phyloP scores from a whole-genome alignment of 1,140 invertebrate genomes.

The Adelges cooleyi region DNA sequence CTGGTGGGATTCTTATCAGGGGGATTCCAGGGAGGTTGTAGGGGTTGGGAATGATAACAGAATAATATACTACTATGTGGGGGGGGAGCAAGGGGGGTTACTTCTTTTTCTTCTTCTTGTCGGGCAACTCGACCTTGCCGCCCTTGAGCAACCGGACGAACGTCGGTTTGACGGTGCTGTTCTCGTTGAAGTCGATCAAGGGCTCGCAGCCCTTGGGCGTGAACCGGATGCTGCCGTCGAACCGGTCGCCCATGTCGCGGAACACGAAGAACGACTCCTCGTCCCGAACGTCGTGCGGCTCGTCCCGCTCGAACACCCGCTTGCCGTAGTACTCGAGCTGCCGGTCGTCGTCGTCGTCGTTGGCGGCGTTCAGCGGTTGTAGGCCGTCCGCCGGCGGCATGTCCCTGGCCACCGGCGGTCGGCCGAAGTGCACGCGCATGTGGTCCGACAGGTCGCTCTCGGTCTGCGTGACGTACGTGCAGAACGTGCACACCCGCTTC shows the following conservation, averaged over 20 bases:
- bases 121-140: no score
- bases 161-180: no score
- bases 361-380: neutral
- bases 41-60: no score
- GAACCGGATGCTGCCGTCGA: neutral
- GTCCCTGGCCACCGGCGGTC: neutral
- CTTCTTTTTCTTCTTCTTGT: no score
- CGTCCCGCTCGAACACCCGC: neutral
- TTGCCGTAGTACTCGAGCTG: neutral
- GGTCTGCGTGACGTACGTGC: neutral
- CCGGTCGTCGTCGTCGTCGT: neutral
- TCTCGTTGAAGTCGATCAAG: no score
- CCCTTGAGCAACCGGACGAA: no score
- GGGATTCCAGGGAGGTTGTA: no score
- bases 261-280: slow-evolving; percentile 4
- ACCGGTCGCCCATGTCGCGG: neutral
- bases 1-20: no score
- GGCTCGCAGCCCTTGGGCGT: no score
- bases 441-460: neutral
- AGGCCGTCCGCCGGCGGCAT: neutral
- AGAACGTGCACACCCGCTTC: neutral
- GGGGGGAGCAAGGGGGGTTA: no score
- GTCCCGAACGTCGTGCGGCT: neutral
- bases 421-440: neutral
- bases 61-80: no score